Base-by-base conservation (phyloP, 2,113 vertebrate genomes). In the Pionites leucogaster region DNA sequence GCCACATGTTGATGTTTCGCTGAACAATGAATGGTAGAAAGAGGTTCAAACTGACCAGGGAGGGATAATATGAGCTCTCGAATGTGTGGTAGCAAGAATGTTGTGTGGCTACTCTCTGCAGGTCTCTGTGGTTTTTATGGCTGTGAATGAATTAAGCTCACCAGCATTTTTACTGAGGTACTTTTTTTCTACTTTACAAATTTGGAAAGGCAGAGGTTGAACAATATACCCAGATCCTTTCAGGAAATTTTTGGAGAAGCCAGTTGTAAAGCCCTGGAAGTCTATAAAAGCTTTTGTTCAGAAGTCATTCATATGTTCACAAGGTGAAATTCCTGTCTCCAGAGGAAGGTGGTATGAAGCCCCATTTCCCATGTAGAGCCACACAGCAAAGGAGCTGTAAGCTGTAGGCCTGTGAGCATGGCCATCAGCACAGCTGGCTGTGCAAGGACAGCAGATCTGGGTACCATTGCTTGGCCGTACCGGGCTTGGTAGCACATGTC, bases 401-500 rank as follows among this genome's bases (percentile, higher is more conserved):
- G 77, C 69, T 59, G 83, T 24, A 35, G 37, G 80, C 46, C 7
- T 46, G 68, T 2, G 17, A 88, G 55, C 4, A 0, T 71, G 82
- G 79, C 72, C 14, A 1, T 41, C 5, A 3, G 89, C 84, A 82
- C 84, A 52, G 81, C 91, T 70, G 76, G n/a, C 76, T 77, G 29
- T 42, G 46, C 23, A 5, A 90, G 90, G 93, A 88, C 57, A 62
- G 89, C 42, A 57, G 50, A 39, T 25, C 81, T 23, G 2, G 81
- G 71, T 68, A 62, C 22, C 35, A 1, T 39, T 37, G 65, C 81
- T 33, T 5, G 14, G 55, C 55, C 50, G 33, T 75, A 5, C 83
- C 0, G 0, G 35, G 37, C 77, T 78, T 37, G 71, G n/a, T 1
- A 80, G 57, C 55, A 82, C 52, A 0, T 24, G 52, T n/a, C 49